Conservation (phyloP, 2,113 vertebrate genomes). For the Tragelaphus imberbis region DNA sequence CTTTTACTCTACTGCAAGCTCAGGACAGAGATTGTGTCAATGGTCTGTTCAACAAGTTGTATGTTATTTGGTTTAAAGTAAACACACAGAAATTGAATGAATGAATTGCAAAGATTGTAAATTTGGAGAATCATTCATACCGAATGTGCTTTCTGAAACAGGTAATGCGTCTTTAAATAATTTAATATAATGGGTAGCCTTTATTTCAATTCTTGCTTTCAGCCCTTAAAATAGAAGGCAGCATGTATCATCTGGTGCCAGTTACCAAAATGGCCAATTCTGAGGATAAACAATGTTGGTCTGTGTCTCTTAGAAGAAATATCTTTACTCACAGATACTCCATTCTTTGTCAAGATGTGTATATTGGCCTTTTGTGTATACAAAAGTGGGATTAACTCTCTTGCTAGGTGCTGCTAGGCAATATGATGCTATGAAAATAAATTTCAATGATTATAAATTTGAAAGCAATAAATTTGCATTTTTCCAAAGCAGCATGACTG, state of each 20-base stretch:
- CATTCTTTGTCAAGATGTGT: not conserved
- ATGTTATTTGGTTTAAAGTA: not conserved
- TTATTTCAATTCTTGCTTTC: not conserved
- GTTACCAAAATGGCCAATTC: not conserved
- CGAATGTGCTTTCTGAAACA: not conserved
- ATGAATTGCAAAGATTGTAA: not conserved
- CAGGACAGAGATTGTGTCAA: not conserved
- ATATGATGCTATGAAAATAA: not conserved
- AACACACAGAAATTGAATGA: not conserved
- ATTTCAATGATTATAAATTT: not conserved
- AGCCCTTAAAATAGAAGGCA: not conserved
- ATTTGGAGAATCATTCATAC: not conserved
- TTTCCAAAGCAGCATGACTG: not conserved
- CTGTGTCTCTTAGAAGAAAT: not conserved
- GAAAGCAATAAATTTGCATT: slow-evolving; percentile 27
- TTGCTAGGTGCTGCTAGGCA: not conserved
- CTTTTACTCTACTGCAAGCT: not conserved
- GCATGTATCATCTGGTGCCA: not conserved
- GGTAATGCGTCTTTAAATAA: not conserved
- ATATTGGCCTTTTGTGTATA: not conserved
- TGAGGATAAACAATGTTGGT: not conserved
- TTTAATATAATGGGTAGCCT: not conserved
- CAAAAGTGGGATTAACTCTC: not conserved
- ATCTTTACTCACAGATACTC: not conserved
- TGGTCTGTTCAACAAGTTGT: not conserved